phyloP scores from a whole-genome alignment of 1,140 invertebrate species.

The Acromyrmex echinatior region DNA sequence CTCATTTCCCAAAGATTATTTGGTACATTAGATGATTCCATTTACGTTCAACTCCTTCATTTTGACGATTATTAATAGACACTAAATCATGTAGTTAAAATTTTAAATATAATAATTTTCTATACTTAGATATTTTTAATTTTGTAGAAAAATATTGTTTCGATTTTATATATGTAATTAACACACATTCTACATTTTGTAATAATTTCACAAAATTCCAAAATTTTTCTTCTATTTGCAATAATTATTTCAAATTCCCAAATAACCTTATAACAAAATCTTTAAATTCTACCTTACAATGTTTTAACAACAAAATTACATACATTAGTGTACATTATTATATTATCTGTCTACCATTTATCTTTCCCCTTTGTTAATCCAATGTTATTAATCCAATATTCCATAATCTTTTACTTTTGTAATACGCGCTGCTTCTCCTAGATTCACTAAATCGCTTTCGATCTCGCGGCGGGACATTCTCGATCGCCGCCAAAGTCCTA shows the following conservation, averaged over 20 bases:
- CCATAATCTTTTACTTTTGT: neutral
- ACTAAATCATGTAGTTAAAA: neutral
- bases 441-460: slow-evolving; percentile 50
- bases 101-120: neutral
- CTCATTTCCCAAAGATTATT: slow-evolving; percentile 17
- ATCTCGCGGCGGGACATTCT: slow-evolving; percentile 55
- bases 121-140: neutral
- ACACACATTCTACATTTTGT: neutral
- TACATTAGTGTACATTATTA: neutral
- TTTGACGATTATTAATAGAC: neutral
- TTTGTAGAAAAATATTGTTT: neutral
- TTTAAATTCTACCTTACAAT: neutral
- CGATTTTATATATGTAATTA: neutral
- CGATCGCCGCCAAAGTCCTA: slow-evolving; percentile 52
- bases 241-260: neutral
- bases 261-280: neutral
- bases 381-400: neutral
- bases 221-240: neutral
- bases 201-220: neutral
- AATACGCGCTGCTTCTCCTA: neutral
- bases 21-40: neutral
- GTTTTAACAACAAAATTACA: neutral
- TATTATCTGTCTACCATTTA: neutral
- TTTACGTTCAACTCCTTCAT: neutral
- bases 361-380: neutral